Conservation (phyloP, 2,797 vertebrate species). For the Buphagus erythrorhynchus region DNA sequence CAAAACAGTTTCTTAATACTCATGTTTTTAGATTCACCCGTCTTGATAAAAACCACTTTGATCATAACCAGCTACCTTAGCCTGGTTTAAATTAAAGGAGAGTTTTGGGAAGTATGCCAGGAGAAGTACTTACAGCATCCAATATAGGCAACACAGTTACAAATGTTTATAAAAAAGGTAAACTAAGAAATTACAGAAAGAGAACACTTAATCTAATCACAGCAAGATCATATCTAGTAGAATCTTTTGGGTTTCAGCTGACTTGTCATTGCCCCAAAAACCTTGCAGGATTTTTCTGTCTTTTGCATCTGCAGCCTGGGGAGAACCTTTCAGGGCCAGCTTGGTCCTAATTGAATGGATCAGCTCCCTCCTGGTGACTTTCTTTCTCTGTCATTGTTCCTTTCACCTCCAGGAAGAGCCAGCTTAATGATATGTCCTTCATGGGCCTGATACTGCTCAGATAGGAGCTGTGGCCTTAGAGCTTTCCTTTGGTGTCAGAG, state of each 20-base stretch:
- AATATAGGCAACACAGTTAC: neutral
- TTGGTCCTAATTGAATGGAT: neutral
- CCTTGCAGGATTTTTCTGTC: neutral
- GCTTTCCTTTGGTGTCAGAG: neutral
- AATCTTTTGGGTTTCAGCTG: neutral
- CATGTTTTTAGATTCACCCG: neutral
- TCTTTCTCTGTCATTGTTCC: neutral
- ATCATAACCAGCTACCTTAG: neutral
- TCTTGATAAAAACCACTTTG: slow-evolving; percentile 3
- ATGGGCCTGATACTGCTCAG: neutral
- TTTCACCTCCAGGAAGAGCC: neutral
- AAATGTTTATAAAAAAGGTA: slow-evolving; percentile 46
- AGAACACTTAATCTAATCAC: slow-evolving; percentile 57
- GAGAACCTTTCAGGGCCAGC: neutral
- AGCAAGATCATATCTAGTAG: neutral
- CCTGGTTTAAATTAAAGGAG: slow-evolving; percentile 35
- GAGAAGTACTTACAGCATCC: slow-evolving; percentile 9
- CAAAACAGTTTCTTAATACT: neutral
- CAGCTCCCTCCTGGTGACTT: neutral
- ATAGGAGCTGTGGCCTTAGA: neutral
- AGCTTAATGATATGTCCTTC: neutral
- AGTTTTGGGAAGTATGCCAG: slow-evolving; percentile 4
- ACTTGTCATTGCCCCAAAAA: neutral
- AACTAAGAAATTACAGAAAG: neutral
- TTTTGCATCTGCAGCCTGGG: neutral